Evolutionary conservation across 1,140 invertebrate species (phyloP).

Genomic region (Monochamus saltuarius): DNA sequence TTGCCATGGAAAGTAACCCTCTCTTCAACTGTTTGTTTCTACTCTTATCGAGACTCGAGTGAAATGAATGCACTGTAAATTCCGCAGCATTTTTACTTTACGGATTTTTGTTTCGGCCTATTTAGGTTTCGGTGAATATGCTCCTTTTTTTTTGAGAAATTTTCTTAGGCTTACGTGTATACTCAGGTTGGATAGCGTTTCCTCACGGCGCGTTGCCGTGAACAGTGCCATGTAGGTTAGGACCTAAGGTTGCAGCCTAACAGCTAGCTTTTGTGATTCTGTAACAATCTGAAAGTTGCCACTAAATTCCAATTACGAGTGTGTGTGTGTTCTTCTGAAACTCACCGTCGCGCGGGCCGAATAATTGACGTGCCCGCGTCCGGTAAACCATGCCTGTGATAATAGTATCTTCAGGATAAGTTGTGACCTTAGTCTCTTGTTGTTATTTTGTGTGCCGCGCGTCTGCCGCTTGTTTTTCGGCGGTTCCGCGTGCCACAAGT

Average conservation of each 20-base stretch:
- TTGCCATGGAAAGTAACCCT: no score
- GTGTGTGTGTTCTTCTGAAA: constrained; percentile 33
- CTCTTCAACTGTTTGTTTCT: no score
- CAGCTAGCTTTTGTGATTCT: constrained; percentile 41
- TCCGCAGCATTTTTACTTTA: not conserved
- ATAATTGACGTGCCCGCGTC: constrained; percentile 16
- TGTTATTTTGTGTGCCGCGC: constrained; percentile 51
- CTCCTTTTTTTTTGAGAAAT: constrained; percentile 23
- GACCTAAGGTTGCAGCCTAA: constrained; percentile 45
- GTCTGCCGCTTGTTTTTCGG: constrained; percentile 32
- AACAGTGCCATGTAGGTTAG: constrained; percentile 46
- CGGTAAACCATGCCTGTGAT: constrained; percentile 55
- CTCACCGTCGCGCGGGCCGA: constrained; percentile 25
- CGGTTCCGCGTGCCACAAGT: constrained; percentile 28
- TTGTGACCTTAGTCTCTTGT: constrained; percentile 56
- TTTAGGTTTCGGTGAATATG: constrained; percentile 2
- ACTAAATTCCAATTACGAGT: constrained; percentile 32
- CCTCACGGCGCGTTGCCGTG: constrained; percentile 29
- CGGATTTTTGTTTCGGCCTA: not conserved
- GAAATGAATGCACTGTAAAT: no score
- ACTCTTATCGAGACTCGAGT: no score
- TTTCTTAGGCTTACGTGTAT: constrained; percentile 14
- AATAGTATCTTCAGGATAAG: constrained; percentile 58
- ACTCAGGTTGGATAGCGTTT: constrained; percentile 46
- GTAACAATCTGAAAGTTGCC: constrained; percentile 32